Evolutionary conservation across 2,888 invertebrate species (phyloP), one percentile per base, ranked within the genome.

Genomic region (Dermolepida albohirtum): DNA sequence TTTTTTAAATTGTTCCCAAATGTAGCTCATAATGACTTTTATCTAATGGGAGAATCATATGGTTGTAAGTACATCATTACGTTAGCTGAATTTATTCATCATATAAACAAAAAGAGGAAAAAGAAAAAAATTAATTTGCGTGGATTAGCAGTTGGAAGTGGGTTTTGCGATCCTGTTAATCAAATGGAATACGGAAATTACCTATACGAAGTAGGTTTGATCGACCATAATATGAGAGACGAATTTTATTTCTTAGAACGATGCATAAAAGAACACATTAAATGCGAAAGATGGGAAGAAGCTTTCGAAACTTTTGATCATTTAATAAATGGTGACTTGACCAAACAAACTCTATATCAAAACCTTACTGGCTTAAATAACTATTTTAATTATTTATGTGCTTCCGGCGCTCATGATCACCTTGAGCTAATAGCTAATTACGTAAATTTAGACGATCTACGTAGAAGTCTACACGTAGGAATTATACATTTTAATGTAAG

Each of bases 21-120:
- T 75, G 83, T 91, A 29, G 88, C 87, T 75, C 76, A 82, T 0
- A 90, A 90, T 75, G 90, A 90, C 62, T 95, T 97, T 80, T 96
- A 89, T 83, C 88, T 94, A 0, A 92, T 94, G 0, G 96, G 96
- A 0, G 96, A 96, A 83, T 94, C 94, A 0, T 95, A 95, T 78
- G 95, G 89, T 51, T 95, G 95, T 0, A 90, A 90, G 80, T 90
- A 89, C 78, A 86, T 89, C 0, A 95, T 95, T 2, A 91, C 94
- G 0, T 80, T 92, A n/a, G 87, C 89, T 0, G 88, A 90, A 77
- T 87, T 89, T 0, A 92, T 93, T 67, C 88, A 91, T 74, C 85
- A 86, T 71, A 88, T 88, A 65, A 87, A 87, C 72, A 79, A 84
- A n/a, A 79, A 75, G 2, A 86, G 10, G 6, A 34, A 34, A 0